These are phyloP conservation scores for Carettochelys insculpta DNA, from an alignment of 2,113 vertebrate species.

Conservation along the genomic window DNA sequence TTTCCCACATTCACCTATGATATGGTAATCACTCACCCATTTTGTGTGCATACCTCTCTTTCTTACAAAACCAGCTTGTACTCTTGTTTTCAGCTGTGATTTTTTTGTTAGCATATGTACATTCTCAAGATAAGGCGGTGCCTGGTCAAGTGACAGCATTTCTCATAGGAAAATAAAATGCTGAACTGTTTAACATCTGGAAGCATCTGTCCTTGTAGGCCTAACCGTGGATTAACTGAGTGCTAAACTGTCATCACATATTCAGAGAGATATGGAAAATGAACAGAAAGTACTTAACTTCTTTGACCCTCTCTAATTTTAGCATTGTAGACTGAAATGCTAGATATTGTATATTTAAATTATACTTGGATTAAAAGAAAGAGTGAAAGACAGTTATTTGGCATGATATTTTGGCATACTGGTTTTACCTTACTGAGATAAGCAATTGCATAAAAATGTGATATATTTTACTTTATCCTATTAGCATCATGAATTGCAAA, in stretches of 20 bases:
- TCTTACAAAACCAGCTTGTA: background rate
- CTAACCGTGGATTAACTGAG: conserved; percentile 19
- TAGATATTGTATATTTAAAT: background rate
- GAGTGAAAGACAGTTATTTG: background rate
- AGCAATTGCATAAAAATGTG: background rate
- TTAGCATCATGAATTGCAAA: background rate
- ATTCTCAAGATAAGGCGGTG: background rate
- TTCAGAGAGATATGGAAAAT: background rate
- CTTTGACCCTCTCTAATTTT: conserved; percentile 41
- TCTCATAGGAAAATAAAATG: background rate
- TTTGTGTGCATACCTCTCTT: background rate
- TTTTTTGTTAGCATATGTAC: background rate
- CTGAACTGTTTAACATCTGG: conserved; percentile 10
- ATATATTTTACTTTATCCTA: background rate
- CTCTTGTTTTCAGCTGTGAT: background rate
- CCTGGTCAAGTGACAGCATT: background rate
- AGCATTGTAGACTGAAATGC: conserved; percentile 32
- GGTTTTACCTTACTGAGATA: background rate
- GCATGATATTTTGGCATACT: background rate
- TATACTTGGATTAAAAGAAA: background rate
- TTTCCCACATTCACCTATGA: background rate
- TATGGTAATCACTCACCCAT: background rate
- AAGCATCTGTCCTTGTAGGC: background rate
- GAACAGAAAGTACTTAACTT: conserved; percentile 23
- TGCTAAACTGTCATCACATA: background rate